These are phyloP conservation scores for Drosophila tsacasi DNA, from an alignment of 1,140 invertebrate genomes.

Conservation along the genomic window DNA sequence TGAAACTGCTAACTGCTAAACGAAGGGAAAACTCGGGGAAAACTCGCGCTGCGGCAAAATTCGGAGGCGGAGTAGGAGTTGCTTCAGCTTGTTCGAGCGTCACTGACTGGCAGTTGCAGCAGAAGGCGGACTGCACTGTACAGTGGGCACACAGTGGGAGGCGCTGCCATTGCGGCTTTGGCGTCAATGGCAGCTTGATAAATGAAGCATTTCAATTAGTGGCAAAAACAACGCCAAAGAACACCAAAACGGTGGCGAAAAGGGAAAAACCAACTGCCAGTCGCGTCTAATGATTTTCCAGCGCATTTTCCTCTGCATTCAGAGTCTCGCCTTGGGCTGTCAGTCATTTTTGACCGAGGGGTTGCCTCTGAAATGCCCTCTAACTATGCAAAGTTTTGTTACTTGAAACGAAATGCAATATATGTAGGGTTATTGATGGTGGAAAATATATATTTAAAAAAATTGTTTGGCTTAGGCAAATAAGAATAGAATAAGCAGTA, in stretches of 20 bases:
- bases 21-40: slow-evolving; percentile 15
- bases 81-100: slow-evolving; percentile 44
- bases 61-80: background rate
- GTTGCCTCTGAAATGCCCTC: background rate
- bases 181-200: slow-evolving; percentile 71
- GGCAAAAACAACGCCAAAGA: slow-evolving; percentile 50
- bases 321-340: slow-evolving; percentile 24
- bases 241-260: slow-evolving; percentile 8
- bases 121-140: slow-evolving; percentile 23
- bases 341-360: slow-evolving; percentile 5
- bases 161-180: slow-evolving; percentile 26
- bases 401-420: background rate
- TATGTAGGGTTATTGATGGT: background rate
- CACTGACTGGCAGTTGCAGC: slow-evolving; percentile 46
- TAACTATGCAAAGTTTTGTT: slow-evolving; percentile 3
- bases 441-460: too few relatives aligned
- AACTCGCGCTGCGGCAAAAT: slow-evolving; percentile 7
- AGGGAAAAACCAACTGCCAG: slow-evolving; percentile 16
- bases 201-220: slow-evolving; percentile 79
- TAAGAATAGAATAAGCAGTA: too few relatives aligned
- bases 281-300: slow-evolving; percentile 50
- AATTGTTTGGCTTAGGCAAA: background rate
- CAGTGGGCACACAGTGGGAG: slow-evolving; percentile 11
- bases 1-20: slow-evolving; percentile 65
- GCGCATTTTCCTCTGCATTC: slow-evolving; percentile 34